Conservation (phyloP, 2,888 invertebrate genomes). For the Heliconius hortense region DNA sequence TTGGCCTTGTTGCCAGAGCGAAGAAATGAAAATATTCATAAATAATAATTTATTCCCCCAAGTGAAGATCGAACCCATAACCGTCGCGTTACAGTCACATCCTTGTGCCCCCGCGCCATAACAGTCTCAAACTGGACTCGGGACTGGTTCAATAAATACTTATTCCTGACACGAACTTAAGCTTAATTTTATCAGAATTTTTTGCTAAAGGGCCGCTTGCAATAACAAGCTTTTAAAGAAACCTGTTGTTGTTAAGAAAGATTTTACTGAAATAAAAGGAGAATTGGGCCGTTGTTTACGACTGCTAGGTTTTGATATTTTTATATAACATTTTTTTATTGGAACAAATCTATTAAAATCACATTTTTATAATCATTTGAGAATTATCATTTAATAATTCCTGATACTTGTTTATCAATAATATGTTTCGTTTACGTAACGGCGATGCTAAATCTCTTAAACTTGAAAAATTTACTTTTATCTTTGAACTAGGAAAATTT, state of each 20-base stretch:
- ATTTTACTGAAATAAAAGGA: constrained; percentile 5
- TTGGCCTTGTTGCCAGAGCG: no score
- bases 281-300: neutral
- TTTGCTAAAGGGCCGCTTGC: constrained; percentile 8
- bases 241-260: constrained; percentile 11
- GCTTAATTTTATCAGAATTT: constrained; percentile 7
- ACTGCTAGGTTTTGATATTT: no score
- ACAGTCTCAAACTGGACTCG: no score
- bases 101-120: no score
- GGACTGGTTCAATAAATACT: neutral
- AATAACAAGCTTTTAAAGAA: constrained; percentile 15
- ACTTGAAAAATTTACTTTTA: no score
- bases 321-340: neutral
- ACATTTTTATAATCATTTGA: neutral
- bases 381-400: neutral
- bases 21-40: no score
- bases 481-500: no score
- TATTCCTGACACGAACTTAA: constrained; percentile 14
- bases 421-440: neutral
- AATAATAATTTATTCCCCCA: no score
- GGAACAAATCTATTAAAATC: neutral
- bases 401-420: neutral
- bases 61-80: no score
- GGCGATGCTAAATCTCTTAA: neutral
- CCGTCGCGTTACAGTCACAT: no score